phyloP scores from a whole-genome alignment of 2,113 vertebrate genomes.

The Notothenia rossii region DNA sequence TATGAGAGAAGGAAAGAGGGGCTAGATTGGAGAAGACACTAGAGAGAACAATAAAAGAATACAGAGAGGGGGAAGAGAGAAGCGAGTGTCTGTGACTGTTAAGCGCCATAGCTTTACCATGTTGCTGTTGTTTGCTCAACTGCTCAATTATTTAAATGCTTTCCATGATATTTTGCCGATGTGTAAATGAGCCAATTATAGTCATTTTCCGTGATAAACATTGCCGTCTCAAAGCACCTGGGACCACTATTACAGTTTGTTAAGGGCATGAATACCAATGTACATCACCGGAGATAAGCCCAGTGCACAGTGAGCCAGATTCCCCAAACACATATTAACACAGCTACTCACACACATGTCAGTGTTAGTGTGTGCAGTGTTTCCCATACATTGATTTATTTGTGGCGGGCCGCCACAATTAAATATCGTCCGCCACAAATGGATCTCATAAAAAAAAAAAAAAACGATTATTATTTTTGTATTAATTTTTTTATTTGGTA shows the following conservation, averaged over 20 bases:
- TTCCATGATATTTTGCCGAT: slow-evolving; percentile 65
- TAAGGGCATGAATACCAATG: slow-evolving; percentile 73
- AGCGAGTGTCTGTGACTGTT: slow-evolving; percentile 1
- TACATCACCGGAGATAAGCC: slow-evolving; percentile 54
- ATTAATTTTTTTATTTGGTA: too few relatives aligned
- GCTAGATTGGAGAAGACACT: slow-evolving; percentile 5
- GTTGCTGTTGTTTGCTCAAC: slow-evolving; percentile 39
- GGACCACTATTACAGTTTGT: slow-evolving; percentile 67
- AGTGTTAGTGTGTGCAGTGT: background rate
- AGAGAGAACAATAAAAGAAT: slow-evolving; percentile 17
- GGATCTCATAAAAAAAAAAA: too few relatives aligned
- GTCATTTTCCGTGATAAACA: slow-evolving; percentile 79
- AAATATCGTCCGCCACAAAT: too few relatives aligned
- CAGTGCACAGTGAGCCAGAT: slow-evolving; percentile 16
- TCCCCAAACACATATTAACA: slow-evolving; percentile 45
- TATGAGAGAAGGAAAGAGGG: slow-evolving; percentile 15
- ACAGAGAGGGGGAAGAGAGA: slow-evolving; percentile 1
- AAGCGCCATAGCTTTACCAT: slow-evolving; percentile 20
- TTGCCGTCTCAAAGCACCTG: slow-evolving; percentile 75
- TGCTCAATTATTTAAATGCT: slow-evolving; percentile 69
- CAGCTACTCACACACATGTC: slow-evolving; percentile 23
- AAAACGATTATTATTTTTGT: too few relatives aligned
- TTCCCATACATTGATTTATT: too few relatives aligned
- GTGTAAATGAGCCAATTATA: slow-evolving; percentile 82
- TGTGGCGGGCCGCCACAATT: too few relatives aligned